Evolutionary conservation across 2,113 vertebrate species (phyloP), one percentile per base, ranked within the genome.

Genomic region (Labrus mixtus): DNA sequence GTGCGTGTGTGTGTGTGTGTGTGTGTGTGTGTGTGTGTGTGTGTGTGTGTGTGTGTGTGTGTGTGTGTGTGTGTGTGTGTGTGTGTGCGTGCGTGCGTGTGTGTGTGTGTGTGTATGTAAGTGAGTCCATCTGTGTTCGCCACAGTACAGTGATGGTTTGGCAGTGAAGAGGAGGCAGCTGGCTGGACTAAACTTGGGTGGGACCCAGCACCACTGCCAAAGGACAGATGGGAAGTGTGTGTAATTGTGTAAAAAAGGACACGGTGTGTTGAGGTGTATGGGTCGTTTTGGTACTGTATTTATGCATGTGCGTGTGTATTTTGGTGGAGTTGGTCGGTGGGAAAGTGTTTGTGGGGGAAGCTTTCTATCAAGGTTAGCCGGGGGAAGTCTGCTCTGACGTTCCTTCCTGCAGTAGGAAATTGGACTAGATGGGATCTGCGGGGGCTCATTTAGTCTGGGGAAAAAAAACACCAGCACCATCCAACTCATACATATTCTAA

Each of bases 111-210:
- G 65, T 75, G 67, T 63, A 58, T 36, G 70, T 39, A 68, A 66
- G 71, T 68, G 36, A 69, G 58, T 75, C 67, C 76, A 78, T 90
- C 73, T 87, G 73, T 79, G 64, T 45, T 45, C 56, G 68, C 72
- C 81, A 65, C 83, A 86, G 72, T 39, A 66, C 79, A 88, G 56
- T 71, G 78, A 78, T 60, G 86, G 71, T 74, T 82, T 90, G 84
- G 87, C 80, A 83, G 68, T 25, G 29, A 43, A 59, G 33, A 50
- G 36, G 64, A 85, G 61, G 67, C 73, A 88, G 86, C 79, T 80
- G 84, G 78, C 74, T 43, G 56, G 68, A 70, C 62, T 69, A 45
- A 74, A 67, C 58, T 72, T 65, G 48, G 78, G 79, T 73, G 78
- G 68, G 70, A 79, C 76, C 48, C 20, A 64, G 61, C 16, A n/a